Base-by-base conservation (phyloP, 2,113 vertebrate species). In the Cairina moschata region DNA sequence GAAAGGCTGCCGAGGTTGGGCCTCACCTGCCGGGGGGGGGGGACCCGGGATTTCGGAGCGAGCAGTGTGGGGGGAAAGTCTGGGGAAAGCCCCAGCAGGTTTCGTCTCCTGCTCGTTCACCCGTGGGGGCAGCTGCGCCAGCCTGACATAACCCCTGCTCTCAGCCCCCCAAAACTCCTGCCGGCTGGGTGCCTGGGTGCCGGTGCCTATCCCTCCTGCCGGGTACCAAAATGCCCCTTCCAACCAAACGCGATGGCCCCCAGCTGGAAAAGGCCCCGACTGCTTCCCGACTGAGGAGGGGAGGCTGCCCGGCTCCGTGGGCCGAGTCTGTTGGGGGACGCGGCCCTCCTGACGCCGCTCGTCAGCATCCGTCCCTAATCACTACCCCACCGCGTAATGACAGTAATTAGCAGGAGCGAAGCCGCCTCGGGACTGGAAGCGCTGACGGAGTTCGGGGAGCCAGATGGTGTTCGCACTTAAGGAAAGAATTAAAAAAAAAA, bases 381-480 rank as follows among this genome's bases (percentile, higher is more conserved):
- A 13, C 93, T 96, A 95, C 93, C 93, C 91, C 96, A 94, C 88
- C 83, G 92, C 46, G 72, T 97, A 97, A 97, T 97, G 97, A 97
- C 91, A 96, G 95, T 97, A 97, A 97, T 97, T 97, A 97, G 78
- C 89, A 91, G 96, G 79, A 97, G 82, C 6, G 6, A 96, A 97
- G 92, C 96, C 90, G 96, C 96, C 96, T 96, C 83, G 87, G 97
- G 97, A 93, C 93, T 97, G 91, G 95, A 97, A 96, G 92, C 74
- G n/a, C 95, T 97, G 96, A 96, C 25, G 1, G 94, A 96, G 83
- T 91, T 95, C 40, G 81, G 91, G 94, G 60, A 97, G 88, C 95
- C 97, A 97, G 97, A 97, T 97, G 97, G 96, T 96, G 91, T 96
- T 97, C 62, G 1, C 96, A 97, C 91, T 97, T 97, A 96, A 95